Base-by-base conservation (phyloP, 2,113 vertebrate species). In the Pachypanchax playfairii region DNA sequence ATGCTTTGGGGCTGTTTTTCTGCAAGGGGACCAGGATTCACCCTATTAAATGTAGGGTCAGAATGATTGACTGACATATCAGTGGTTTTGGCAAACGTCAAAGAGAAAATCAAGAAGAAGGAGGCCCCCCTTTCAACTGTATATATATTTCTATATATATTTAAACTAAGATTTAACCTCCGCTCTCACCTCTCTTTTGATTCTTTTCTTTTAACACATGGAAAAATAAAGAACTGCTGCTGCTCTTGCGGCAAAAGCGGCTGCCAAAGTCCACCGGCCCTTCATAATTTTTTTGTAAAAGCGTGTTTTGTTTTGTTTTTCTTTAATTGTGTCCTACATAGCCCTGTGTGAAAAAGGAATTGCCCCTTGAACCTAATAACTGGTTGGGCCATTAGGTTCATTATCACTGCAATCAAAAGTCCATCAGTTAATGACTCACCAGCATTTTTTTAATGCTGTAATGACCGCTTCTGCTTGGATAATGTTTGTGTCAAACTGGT, bases 1-100 rank as follows among this genome's bases (percentile, higher is more conserved):
- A n/a, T n/a, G n/a, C n/a, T n/a, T n/a, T n/a, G n/a, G n/a, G n/a
- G n/a, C n/a, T n/a, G n/a, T n/a, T n/a, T n/a, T n/a, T n/a, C n/a
- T n/a, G n/a, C n/a, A n/a, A n/a, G n/a, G n/a, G n/a, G n/a, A n/a
- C n/a, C n/a, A n/a, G n/a, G n/a, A n/a, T n/a, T n/a, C n/a, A n/a
- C n/a, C n/a, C n/a, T n/a, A n/a, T n/a, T n/a, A n/a, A n/a, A n/a
- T n/a, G n/a, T n/a, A n/a, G n/a, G n/a, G n/a, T 93, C 87, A 83
- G 86, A 85, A 89, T 87, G 89, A 91, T 81, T 90, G 87, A 91
- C 89, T 85, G 94, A 93, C 94, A 93, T 92, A 93, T 96, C 95
- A 95, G 93, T 97, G 95, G 95, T 96, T 97, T 98, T 96, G 95
- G 96, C 96, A 96, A 98, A 98, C 93, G 94, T 96, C 95, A 94